Evolutionary conservation across 2,797 vertebrate species (phyloP).

Genomic region (Pteropus rufus): DNA sequence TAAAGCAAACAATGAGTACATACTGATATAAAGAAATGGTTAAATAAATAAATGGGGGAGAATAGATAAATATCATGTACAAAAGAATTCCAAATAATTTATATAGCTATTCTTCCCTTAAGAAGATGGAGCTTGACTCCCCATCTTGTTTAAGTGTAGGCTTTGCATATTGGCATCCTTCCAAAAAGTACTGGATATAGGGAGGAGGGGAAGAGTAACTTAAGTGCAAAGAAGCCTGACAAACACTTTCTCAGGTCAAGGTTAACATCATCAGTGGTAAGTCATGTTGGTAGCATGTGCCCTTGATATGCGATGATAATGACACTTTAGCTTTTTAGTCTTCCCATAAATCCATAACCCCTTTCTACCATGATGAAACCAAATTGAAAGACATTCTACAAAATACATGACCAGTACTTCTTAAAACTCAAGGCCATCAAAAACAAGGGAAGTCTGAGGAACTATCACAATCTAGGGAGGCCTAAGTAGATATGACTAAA

Average conservation of each 20-base stretch:
- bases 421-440: neutral
- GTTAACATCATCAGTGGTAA: neutral
- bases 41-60: neutral
- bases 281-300: neutral
- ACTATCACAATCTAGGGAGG: neutral
- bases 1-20: neutral
- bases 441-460: neutral
- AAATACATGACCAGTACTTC: neutral
- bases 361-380: neutral
- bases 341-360: neutral
- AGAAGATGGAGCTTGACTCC: neutral
- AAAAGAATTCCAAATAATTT: neutral
- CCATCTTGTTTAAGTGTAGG: neutral
- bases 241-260: neutral
- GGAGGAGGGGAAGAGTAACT: neutral
- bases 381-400: neutral
- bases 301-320: neutral
- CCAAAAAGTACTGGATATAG: neutral
- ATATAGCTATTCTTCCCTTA: neutral
- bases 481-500: neutral
- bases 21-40: neutral
- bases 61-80: neutral
- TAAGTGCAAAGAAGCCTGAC: neutral
- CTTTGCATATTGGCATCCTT: neutral
- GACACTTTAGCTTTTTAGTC: neutral